phyloP scores from a whole-genome alignment of 2,888 invertebrate genomes.

The Ferdinandea cuprea region DNA sequence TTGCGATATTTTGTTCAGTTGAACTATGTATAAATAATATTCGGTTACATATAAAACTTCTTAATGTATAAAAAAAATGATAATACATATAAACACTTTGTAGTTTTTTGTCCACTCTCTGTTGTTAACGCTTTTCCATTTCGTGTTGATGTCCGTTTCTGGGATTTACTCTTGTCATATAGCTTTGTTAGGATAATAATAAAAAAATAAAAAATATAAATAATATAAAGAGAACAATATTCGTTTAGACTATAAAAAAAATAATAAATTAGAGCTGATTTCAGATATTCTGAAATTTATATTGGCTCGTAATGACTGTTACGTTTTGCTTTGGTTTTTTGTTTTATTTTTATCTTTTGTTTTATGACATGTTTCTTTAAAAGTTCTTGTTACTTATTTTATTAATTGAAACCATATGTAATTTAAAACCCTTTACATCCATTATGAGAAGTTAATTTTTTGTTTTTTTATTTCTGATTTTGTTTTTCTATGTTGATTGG shows the following conservation, averaged over 20 bases:
- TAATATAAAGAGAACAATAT: not conserved
- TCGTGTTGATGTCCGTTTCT: constrained; percentile 18
- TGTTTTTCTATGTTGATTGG: constrained; percentile 46
- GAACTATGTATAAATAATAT: constrained; percentile 43
- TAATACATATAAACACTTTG: constrained; percentile 32
- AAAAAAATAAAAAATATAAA: constrained; percentile 2
- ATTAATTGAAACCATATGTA: constrained; percentile 74
- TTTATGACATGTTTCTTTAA: constrained; percentile 52
- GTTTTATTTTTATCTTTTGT: constrained; percentile 30
- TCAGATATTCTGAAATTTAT: constrained; percentile 15
- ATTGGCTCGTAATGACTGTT: constrained; percentile 26
- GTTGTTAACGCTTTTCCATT: constrained; percentile 40
- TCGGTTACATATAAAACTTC: constrained; percentile 4
- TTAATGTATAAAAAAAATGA: constrained; percentile 14
- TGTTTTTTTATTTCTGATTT: constrained; percentile 23
- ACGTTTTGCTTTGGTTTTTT: not conserved
- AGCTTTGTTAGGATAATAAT: constrained; percentile 4
- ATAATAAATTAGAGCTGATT: constrained; percentile 8
- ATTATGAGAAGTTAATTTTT: constrained; percentile 45
- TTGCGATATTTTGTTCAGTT: constrained; percentile 39
- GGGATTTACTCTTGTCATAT: constrained; percentile 23
- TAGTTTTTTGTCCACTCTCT: constrained; percentile 53
- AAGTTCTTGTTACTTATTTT: constrained; percentile 65
- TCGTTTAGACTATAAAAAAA: constrained; percentile 1
- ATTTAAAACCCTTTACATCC: constrained; percentile 68